Evolutionary conservation across 2,797 vertebrate species (phyloP), one percentile per base, ranked within the genome.

Genomic region (Crocodylus rhombifer): DNA sequence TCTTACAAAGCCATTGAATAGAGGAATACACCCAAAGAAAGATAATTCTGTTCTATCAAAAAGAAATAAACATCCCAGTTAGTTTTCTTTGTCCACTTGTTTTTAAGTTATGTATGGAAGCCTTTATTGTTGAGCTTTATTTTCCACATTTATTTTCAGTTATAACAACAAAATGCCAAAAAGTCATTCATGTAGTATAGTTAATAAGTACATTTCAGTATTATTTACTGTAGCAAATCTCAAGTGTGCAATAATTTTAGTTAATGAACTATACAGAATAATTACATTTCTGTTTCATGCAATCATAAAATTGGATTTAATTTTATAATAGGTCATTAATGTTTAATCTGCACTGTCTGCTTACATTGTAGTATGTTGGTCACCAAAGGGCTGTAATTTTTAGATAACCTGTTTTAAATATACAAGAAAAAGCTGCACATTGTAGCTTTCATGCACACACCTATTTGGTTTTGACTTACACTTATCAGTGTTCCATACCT

Each of bases 211-310:
- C 9, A 16, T 87, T 91, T 86, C 60, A 56, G 65, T 65, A 77
- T 84, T 95, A 85, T 90, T 94, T 96, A 86, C 65, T 88, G 51
- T 60, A 91, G 80, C n/a, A 77, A 60, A 86, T 80, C 80, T 84
- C 74, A 79, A 82, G 73, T n/a, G 79, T 69, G 71, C 60, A 83
- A 30, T 81, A 14, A 20, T 90, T 85, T 5, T 33, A 87, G 55
- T 57, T 95, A 94, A 95, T 58, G 63, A 96, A 57, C 75, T 69
- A 56, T 85, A 76, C 15, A 76, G 74, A 94, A 90, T 91, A 74
- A 94, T 81, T 75, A 57, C 77, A 93, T 85, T 88, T 18, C 25
- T 95, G 91, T 86, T 83, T 76, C 62, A 57, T 87, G 74, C 82
- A 89, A 86, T 57, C 55, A 69, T 77, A 36, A 81, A 86, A 30